Conservation (phyloP, 2,888 invertebrate species). For the Parascotia fuliginaria region DNA sequence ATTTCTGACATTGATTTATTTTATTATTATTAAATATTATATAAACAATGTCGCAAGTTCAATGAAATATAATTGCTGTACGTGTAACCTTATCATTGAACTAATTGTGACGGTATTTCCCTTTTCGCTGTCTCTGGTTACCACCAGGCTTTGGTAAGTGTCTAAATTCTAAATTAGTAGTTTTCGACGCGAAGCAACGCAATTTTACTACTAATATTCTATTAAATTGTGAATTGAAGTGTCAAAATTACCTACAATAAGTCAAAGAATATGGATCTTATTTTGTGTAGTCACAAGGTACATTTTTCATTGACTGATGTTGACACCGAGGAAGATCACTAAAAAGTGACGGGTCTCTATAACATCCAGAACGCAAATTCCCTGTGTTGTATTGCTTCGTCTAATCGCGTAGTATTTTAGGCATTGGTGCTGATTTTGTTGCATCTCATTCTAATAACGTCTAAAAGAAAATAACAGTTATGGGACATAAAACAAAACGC, state of each 20-base stretch:
- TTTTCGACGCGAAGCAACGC: not conserved
- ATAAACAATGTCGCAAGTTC: slow-evolving; percentile 5
- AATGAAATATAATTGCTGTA: slow-evolving; percentile 14
- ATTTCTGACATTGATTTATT: slow-evolving; percentile 4
- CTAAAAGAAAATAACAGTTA: too few relatives aligned
- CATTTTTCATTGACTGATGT: too few relatives aligned
- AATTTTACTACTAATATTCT: not conserved
- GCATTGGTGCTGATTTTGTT: not conserved
- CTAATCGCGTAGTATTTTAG: not conserved
- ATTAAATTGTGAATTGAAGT: not conserved
- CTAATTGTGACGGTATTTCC: slow-evolving; percentile 54
- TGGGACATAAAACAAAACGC: too few relatives aligned
- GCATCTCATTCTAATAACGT: not conserved
- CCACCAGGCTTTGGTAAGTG: slow-evolving; percentile 81
- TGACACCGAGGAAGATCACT: too few relatives aligned
- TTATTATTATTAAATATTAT: not conserved
- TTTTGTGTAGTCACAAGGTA: too few relatives aligned
- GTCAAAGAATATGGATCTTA: not conserved
- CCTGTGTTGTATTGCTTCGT: not conserved
- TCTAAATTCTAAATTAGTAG: slow-evolving; percentile 55
- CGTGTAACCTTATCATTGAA: slow-evolving; percentile 29
- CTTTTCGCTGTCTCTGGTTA: slow-evolving; percentile 66
- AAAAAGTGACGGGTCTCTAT: not conserved
- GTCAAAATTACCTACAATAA: not conserved
- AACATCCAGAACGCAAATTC: not conserved